phyloP scores from a whole-genome alignment of 2,888 invertebrate genomes.

The Amphipyra tragopoginis region DNA sequence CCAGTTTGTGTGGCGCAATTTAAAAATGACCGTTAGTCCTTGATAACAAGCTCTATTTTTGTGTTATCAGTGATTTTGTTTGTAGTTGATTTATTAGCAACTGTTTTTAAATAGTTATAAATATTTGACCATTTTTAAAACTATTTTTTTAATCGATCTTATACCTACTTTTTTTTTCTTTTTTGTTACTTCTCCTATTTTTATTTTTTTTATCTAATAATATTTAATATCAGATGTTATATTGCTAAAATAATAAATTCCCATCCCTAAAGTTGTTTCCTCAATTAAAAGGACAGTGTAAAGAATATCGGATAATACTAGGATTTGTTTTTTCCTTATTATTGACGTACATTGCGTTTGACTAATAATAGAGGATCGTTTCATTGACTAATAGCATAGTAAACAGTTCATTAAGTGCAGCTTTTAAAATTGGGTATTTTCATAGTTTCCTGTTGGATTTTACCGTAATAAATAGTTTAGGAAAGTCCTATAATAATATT shows the following conservation, averaged over 20 bases:
- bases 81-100: not conserved
- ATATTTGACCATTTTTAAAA: no score
- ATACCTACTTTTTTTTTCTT: no score
- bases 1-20: conserved; percentile 26
- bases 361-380: not conserved
- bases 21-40: conserved; percentile 14
- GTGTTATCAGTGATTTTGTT: conserved; percentile 17
- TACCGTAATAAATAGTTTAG: not conserved
- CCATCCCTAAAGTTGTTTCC: no score
- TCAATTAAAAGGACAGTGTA: no score
- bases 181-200: no score
- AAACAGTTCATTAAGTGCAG: conserved; percentile 9
- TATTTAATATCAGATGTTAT: no score
- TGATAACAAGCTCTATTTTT: conserved; percentile 28
- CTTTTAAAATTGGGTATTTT: conserved; percentile 3
- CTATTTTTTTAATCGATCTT: no score
- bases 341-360: conserved; percentile 26
- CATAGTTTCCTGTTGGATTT: conserved; percentile 25
- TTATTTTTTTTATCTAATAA: no score
- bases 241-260: no score
- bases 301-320: no score
- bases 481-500: conserved; percentile 1
- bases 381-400: conserved; percentile 25
- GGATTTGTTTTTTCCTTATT: conserved; percentile 18
- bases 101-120: not conserved